These are phyloP conservation scores for Otolemur garnettii DNA, from an alignment of 2,113 vertebrate genomes.

Conservation along the genomic window DNA sequence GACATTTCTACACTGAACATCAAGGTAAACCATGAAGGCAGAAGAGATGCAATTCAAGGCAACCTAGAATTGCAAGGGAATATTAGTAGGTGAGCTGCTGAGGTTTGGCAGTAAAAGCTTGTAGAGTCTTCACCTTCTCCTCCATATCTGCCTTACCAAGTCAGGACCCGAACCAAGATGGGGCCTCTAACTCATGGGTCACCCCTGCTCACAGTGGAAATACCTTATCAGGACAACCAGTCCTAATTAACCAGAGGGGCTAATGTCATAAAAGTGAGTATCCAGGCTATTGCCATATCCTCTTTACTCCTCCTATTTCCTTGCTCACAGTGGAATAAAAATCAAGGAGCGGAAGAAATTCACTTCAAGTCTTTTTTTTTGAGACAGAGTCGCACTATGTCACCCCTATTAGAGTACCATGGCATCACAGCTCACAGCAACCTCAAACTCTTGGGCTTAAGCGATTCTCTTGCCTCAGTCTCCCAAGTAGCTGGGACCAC, in stretches of 20 bases:
- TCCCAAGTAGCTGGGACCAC: too few species aligned
- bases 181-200: not conserved
- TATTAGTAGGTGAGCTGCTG: not conserved
- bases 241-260: not conserved
- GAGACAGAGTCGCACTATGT: too few species aligned
- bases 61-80: not conserved
- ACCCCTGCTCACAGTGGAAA: not conserved
- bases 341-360: not conserved
- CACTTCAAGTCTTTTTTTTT: not conserved
- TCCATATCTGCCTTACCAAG: not conserved
- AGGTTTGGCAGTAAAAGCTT: not conserved
- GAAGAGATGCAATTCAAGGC: not conserved
- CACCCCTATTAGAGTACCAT: too few species aligned
- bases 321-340: not conserved
- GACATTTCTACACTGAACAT: constrained; percentile 10
- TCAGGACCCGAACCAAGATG: constrained; percentile 32
- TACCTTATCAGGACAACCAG: not conserved
- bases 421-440: too few species aligned
- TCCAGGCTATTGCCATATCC: not conserved
- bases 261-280: not conserved
- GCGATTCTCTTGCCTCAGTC: too few species aligned
- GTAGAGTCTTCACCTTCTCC: not conserved
- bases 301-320: not conserved
- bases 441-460: too few species aligned
- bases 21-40: not conserved